Base-by-base conservation (phyloP, 2,797 vertebrate genomes). In the Apodemus agrarius region DNA sequence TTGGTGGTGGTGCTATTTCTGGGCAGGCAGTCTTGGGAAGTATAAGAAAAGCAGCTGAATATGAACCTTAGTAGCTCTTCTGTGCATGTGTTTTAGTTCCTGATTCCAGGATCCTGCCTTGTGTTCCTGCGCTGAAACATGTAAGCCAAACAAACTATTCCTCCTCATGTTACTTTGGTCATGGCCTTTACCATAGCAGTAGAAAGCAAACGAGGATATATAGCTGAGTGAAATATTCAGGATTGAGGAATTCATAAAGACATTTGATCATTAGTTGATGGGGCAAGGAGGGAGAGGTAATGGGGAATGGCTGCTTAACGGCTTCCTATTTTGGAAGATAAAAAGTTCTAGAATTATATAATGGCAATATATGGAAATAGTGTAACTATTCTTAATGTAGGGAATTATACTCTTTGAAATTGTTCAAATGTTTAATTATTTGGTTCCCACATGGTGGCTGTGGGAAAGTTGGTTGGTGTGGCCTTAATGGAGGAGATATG, bases 281-380 rank as follows among this genome's bases (percentile, higher is more conserved):
- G 31, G 24, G 11, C 17, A 31, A 89, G 46, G 5, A 61, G 17
- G 88, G 74, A 78, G 5, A 0, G 16, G 22, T 7, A 91, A 80
- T 52, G 46, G 22, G 46, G 19, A 93, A 22, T 82, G 37, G 79
- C 4, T 69, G 10, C n/a, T 87, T 94, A 94, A 79, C 79, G 31
- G 13, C 3, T 63, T 96, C 24, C 24, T 31, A 79, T 75, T 91
- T 87, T 46, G 31, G 22, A 46, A 87, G 37, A 6, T 89, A 59
- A 67, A 94, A 90, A 34, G 3, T 89, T 93, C 22, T 97, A 29
- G 13, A 74, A 93, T 82, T 74, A 81, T 49, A 40, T 89, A 91
- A 69, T 76, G 49, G 46, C 86, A 31, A 67, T 83, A 29, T n/a
- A 46, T 78, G 34, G 4, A 67, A 43, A 80, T 72, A 84, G 9